Evolutionary conservation across 2,113 vertebrate genomes (phyloP), one percentile per base, ranked within the genome.

Genomic region (Myiagra hebetior): DNA sequence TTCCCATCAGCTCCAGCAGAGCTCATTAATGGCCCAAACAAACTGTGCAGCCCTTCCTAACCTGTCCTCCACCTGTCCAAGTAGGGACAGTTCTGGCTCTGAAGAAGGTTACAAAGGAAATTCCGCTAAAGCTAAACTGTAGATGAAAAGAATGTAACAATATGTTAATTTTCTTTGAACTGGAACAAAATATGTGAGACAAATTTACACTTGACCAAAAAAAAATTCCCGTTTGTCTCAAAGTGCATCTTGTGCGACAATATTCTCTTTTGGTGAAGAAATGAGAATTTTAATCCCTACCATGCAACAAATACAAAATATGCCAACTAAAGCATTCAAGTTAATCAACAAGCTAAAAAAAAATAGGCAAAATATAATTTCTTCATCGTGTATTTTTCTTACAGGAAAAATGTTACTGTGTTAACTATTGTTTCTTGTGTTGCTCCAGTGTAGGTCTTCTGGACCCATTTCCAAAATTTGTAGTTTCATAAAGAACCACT

Each of bases 401-500:
- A 96, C 76, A 95, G 91, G 85, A 89, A 65, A 94, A 97, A 96
- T 33, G 75, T 88, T 86, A 50, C 96, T 85, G 56, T 39, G 44
- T 87, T 96, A 96, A 87, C 90, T 91, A 80, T 96, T 92, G 94
- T 97, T 96, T 85, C 91, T 93, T 96, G 90, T 47, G 53, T 31
- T 91, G 93, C 94, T 97, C 76, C 87, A 90, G 84, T 92, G 96
- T 96, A 95, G 95, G 95, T 97, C 96, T 93, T 75, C 31, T 93
- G 95, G 95, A 97, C 50, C 37, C 72, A 37, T 76, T 97, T 96
- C 84, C 63, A 91, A 94, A 96, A 94, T 87, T 75, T 82, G 81
- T 95, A 97, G 96, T 95, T 97, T 95, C 95, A 95, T 96, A 91
- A 96, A 95, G 95, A 97, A 86, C 89, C 96, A 96, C 96, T 97